These are phyloP conservation scores for Aegotheles bennettii DNA, from an alignment of 2,113 vertebrate species.

Conservation along the genomic window DNA sequence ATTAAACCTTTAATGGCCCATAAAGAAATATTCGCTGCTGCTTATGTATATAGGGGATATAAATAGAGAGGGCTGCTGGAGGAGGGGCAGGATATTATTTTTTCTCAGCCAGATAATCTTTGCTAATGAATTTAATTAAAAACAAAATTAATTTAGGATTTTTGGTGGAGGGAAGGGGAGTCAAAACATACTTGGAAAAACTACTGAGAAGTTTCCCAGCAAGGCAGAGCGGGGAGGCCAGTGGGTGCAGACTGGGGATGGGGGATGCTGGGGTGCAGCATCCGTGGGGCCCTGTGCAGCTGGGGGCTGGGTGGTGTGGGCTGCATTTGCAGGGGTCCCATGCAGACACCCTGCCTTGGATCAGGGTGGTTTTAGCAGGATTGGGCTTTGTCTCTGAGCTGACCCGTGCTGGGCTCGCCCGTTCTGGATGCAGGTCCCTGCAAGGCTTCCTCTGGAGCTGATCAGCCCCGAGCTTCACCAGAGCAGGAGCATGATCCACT, in stretches of 20 bases:
- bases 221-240: accelerated
- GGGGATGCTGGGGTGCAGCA: background rate
- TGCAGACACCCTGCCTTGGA: accelerated
- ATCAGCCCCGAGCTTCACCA: background rate
- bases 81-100: constrained; percentile 55
- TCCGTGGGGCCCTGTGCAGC: no score
- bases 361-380: accelerated
- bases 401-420: accelerated
- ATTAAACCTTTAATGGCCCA: constrained; percentile 78
- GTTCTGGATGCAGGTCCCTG: accelerated
- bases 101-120: constrained; percentile 69
- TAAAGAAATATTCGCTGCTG: constrained; percentile 74
- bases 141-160: constrained; percentile 59
- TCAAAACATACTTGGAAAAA: background rate
- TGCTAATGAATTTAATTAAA: constrained; percentile 76
- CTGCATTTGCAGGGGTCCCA: background rate
- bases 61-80: constrained; percentile 60
- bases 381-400: background rate
- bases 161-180: background rate
- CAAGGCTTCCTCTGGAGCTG: accelerated
- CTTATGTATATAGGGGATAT: constrained; percentile 62
- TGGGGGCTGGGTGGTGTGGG: accelerated
- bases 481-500: background rate
- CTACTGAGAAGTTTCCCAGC: background rate
- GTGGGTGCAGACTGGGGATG: accelerated